phyloP scores from a whole-genome alignment of 2,888 invertebrate genomes.

The Cistogaster globosa region DNA sequence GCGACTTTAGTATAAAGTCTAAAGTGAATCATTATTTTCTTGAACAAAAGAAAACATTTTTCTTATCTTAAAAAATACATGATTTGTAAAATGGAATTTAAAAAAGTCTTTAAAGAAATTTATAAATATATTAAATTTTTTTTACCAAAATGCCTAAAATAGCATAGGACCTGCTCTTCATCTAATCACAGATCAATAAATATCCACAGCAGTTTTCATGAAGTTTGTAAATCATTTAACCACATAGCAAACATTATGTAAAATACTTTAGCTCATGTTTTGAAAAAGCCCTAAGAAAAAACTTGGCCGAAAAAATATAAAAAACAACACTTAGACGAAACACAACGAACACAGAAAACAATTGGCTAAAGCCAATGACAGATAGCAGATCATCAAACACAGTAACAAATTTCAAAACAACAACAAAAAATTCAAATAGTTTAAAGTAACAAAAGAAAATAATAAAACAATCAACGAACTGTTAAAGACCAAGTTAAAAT shows the following conservation, averaged over 20 bases:
- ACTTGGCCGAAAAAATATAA: not conserved
- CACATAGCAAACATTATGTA: too few species aligned
- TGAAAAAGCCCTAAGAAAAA: not conserved
- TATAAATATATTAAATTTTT: too few species aligned
- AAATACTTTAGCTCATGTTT: not conserved
- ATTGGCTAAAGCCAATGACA: constrained; percentile 58
- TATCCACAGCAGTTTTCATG: not conserved
- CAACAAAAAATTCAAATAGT: constrained; percentile 7
- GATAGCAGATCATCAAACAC: constrained; percentile 61
- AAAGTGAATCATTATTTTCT: too few species aligned
- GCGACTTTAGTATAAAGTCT: too few species aligned
- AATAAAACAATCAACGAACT: constrained; percentile 61
- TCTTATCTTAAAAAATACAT: too few species aligned
- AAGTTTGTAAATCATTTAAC: too few species aligned
- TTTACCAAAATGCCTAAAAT: too few species aligned
- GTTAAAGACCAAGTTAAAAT: constrained; percentile 54
- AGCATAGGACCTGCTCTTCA: too few species aligned
- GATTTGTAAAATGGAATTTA: too few species aligned
- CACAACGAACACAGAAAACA: constrained; percentile 33
- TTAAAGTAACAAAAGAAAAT: constrained; percentile 29
- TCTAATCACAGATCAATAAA: not conserved
- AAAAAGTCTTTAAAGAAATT: too few species aligned
- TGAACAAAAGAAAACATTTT: too few species aligned
- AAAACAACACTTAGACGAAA: constrained; percentile 20
- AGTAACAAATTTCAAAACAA: constrained; percentile 47